These are phyloP conservation scores for Lanius collurio DNA, from an alignment of 2,113 vertebrate species.

Conservation along the genomic window DNA sequence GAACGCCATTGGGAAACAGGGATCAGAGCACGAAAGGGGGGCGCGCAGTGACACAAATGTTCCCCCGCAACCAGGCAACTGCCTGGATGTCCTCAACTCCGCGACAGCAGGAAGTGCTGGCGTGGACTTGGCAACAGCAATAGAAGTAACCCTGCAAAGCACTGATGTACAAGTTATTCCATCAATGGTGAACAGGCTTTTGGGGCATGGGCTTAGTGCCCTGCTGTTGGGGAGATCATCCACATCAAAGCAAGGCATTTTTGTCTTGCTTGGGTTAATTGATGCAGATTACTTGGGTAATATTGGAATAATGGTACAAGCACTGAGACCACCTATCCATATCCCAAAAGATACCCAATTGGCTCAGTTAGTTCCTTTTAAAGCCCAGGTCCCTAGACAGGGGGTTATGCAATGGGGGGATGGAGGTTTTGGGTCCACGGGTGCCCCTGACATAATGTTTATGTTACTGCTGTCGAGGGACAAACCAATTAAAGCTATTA, in stretches of 20 bases:
- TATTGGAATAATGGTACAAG: neutral
- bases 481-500: neutral
- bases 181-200: neutral
- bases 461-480: accelerated
- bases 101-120: neutral
- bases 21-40: too few relatives aligned
- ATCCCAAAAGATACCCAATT: neutral
- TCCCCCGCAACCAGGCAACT: neutral
- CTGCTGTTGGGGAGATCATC: neutral
- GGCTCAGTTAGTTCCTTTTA: neutral
- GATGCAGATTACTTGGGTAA: neutral
- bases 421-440: too few relatives aligned
- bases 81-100: neutral
- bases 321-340: neutral
- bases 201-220: neutral
- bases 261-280: neutral
- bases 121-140: neutral
- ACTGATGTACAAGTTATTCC: neutral
- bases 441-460: neutral
- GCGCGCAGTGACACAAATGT: neutral
- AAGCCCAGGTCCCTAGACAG: too few relatives aligned
- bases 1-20: too few relatives aligned
- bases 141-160: too few relatives aligned
- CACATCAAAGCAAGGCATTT: neutral
- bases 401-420: too few relatives aligned